phyloP scores from a whole-genome alignment of 2,113 vertebrate species.

The Theristicus caerulescens region DNA sequence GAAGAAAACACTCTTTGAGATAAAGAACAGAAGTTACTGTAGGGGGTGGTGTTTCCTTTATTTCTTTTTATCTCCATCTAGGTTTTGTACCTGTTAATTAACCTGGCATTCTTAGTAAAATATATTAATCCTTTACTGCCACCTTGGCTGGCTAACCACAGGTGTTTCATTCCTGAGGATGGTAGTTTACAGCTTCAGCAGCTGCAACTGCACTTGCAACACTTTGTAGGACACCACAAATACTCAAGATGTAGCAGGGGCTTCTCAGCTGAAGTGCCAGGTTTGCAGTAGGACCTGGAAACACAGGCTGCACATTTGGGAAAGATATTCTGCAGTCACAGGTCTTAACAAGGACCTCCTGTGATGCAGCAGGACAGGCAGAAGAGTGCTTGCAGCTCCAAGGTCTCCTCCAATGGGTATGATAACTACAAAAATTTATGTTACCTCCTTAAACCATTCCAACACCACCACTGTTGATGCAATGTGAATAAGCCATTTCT shows the following conservation, averaged over 20 bases:
- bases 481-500: background rate
- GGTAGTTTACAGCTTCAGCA: background rate
- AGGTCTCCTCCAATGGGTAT: background rate
- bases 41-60: background rate
- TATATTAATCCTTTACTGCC: background rate
- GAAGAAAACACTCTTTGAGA: background rate
- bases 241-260: background rate
- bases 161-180: background rate
- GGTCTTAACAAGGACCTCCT: background rate
- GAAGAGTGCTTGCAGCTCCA: background rate
- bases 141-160: background rate
- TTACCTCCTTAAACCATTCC: rapidly evolving
- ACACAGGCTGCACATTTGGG: background rate
- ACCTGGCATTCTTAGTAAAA: background rate
- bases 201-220: background rate
- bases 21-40: background rate
- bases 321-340: background rate
- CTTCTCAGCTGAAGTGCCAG: background rate
- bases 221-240: background rate
- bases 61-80: background rate
- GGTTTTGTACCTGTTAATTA: background rate
- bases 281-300: background rate
- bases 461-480: background rate
- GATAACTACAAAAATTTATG: background rate
- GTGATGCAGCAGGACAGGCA: background rate